phyloP scores from a whole-genome alignment of 2,113 vertebrate genomes.

The Megaceryle torquata region DNA sequence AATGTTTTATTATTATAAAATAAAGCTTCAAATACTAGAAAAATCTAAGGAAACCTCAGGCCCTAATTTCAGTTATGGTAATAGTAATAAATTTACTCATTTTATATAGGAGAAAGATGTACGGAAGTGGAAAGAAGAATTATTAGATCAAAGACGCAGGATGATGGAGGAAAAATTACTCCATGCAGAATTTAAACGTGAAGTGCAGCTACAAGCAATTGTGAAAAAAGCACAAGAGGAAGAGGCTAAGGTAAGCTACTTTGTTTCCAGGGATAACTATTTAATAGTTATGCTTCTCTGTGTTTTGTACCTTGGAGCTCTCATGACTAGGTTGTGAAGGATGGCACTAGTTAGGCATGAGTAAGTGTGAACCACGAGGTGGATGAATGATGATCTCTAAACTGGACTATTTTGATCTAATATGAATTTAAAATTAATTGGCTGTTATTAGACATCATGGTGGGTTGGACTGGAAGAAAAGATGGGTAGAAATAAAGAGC shows the following conservation, averaged over 20 bases:
- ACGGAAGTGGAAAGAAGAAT: constrained; percentile 95
- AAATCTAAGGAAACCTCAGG: background rate
- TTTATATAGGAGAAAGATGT: constrained; percentile 90
- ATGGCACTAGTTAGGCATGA: accelerated
- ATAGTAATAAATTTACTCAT: background rate
- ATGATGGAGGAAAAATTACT: constrained; percentile 99
- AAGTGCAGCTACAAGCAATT: constrained; percentile 95
- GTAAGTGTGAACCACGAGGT: accelerated
- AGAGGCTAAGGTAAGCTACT: constrained; percentile 87
- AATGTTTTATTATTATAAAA: background rate
- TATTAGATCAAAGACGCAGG: constrained; percentile 90
- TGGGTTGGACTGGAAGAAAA: background rate
- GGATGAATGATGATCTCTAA: background rate
- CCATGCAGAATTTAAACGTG: constrained; percentile 95
- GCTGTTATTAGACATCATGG: background rate
- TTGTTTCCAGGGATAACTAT: background rate
- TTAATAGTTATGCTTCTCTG: background rate
- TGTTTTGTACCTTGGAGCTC: background rate
- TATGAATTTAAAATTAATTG: background rate
- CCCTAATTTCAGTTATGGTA: background rate
- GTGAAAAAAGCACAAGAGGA: constrained; percentile 99
- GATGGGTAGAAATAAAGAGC: background rate
- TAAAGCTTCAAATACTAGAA: background rate
- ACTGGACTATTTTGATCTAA: background rate
- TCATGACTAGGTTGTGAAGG: background rate